These are phyloP conservation scores for Sebastes oblongus DNA, from an alignment of 2,797 vertebrate genomes.

Conservation along the genomic window DNA sequence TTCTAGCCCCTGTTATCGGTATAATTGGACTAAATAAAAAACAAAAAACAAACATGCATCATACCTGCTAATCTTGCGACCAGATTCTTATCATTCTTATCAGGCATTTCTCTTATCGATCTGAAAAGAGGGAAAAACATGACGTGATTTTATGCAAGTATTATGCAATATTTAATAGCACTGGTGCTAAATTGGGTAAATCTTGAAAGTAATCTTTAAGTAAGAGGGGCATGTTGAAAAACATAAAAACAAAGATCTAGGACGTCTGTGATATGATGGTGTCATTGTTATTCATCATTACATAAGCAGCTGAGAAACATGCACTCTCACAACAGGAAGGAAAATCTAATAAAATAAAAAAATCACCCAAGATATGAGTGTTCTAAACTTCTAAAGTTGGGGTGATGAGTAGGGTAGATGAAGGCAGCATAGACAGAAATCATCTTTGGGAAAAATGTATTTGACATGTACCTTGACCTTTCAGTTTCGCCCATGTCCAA, in stretches of 20 bases:
- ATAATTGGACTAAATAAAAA: constrained; percentile 17
- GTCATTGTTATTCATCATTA: neutral
- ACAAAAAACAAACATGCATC: neutral
- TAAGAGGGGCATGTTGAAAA: neutral
- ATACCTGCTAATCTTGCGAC: constrained; percentile 70
- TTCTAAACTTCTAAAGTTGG: too few relatives aligned
- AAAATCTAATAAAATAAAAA: neutral
- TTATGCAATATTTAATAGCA: neutral
- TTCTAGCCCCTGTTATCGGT: neutral
- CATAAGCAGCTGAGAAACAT: neutral
- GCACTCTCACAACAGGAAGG: neutral
- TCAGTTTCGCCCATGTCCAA: too few relatives aligned
- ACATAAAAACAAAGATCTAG: neutral
- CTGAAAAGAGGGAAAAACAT: constrained; percentile 47
- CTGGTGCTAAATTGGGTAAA: neutral
- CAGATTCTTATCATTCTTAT: too few relatives aligned
- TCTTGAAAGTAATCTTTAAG: neutral
- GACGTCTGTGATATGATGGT: neutral
- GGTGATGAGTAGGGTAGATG: too few relatives aligned
- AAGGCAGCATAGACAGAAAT: too few relatives aligned
- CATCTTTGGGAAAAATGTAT: too few relatives aligned
- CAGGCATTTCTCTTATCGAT: constrained; percentile 67
- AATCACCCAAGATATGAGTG: too few relatives aligned
- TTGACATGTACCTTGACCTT: too few relatives aligned
- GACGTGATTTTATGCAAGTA: neutral